Evolutionary conservation across 2,113 vertebrate species (phyloP), one percentile per base, ranked within the genome.

Genomic region (Callorhinus ursinus): DNA sequence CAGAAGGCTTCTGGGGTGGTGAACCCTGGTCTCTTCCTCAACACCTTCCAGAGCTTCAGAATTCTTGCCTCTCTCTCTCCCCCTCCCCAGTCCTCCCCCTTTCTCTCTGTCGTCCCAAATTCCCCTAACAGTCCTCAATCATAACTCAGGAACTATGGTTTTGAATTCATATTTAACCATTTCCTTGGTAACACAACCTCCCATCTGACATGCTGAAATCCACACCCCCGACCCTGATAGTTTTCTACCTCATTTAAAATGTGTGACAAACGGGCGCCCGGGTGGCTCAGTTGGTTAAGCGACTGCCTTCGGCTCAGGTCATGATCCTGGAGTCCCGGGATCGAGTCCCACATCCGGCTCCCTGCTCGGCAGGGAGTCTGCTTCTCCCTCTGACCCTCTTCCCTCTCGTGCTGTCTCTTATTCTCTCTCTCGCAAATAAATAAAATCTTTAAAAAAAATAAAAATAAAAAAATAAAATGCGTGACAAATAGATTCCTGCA

Each of bases 91-190:
- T 33, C 61, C 69, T 76, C 28, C 26, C 7, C 36, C 74, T 84
- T 24, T 59, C 88, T 93, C 67, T 49, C 39, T 51, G 74, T 74
- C 53, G 10, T 14, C 65, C 65, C 76, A 79, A 74, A 96, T 76
- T 88, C 76, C 33, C 49, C 11, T 0, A 57, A 76, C 49, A 49
- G 8, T 69, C 51, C 80, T 97, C 61, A 76, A n/a, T 86, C 36
- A 53, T 94, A 91, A 94, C 46, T 95, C 77, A 74, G 77, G n/a
- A 97, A 90, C 88, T 79, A 39, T 36, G 79, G 46, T 85, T 88
- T 49, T 72, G 19, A 88, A 97, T 59, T 77, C 57, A 72, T 18
- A 59, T 28, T 92, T 39, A 85, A 84, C 86, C 71, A 71, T 96
- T 93, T 84, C 83, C 55, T 77, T 42, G 46, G 46, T 67, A 83